phyloP scores from a whole-genome alignment of 2,797 vertebrate genomes.

The Apogon talboti region DNA sequence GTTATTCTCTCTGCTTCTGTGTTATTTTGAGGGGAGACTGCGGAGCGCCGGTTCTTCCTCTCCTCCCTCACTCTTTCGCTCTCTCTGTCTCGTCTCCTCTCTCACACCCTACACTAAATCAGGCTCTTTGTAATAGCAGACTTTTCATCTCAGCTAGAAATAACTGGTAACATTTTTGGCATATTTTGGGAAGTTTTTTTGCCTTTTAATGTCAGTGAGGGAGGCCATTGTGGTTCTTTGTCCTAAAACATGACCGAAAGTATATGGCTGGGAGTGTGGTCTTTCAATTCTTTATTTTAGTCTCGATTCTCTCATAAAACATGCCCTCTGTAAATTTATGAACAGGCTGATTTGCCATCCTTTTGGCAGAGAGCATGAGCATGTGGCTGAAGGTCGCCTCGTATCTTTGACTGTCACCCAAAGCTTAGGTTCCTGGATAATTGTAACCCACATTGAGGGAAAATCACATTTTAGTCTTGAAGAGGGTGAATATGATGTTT shows the following conservation, averaged over 20 bases:
- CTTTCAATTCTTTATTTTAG: constrained; percentile 69
- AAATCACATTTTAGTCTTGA: constrained; percentile 28
- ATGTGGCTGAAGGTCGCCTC: constrained; percentile 24
- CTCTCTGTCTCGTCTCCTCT: constrained; percentile 66
- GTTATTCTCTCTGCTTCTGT: constrained; percentile 81
- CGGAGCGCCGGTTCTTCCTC: constrained; percentile 77
- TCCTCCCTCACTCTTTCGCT: constrained; percentile 44
- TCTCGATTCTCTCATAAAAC: constrained; percentile 62
- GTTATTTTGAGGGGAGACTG: constrained; percentile 86
- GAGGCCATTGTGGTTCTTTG: constrained; percentile 75
- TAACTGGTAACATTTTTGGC: constrained; percentile 80
- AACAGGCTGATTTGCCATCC: constrained; percentile 55
- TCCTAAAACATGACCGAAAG: constrained; percentile 78
- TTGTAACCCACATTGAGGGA: constrained; percentile 35
- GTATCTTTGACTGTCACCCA: constrained; percentile 45
- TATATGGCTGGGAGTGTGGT: constrained; percentile 71
- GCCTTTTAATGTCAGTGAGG: constrained; percentile 70
- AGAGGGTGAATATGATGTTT: constrained; percentile 55
- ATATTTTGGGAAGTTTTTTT: constrained; percentile 70
- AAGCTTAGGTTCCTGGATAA: constrained; percentile 36
- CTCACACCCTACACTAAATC: constrained; percentile 83
- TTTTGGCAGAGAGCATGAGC: constrained; percentile 43
- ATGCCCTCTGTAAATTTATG: constrained; percentile 63
- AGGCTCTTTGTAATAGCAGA: constrained; percentile 81
- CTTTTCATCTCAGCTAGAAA: constrained; percentile 82